phyloP scores from a whole-genome alignment of 2,888 invertebrate genomes.

The Crioceris asparagi region DNA sequence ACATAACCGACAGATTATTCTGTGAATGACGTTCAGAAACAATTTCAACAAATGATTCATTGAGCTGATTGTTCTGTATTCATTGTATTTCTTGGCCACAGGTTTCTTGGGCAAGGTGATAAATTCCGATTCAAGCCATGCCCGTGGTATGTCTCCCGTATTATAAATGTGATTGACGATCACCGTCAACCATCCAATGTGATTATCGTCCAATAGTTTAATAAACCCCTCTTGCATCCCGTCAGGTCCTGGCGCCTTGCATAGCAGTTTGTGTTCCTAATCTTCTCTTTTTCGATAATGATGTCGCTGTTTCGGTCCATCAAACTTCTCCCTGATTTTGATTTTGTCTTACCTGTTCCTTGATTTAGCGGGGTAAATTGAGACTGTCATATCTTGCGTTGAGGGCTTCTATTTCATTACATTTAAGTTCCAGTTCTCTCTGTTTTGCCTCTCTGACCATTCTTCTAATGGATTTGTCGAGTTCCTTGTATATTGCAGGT shows the following conservation, averaged over 20 bases:
- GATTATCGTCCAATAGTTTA: neutral
- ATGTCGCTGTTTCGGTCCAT: neutral
- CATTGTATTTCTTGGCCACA: no score
- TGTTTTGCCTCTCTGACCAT: neutral
- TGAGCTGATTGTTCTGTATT: neutral
- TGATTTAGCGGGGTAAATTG: neutral
- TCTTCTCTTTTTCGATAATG: no score
- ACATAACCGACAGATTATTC: neutral
- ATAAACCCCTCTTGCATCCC: no score
- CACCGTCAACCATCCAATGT: neutral
- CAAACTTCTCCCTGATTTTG: neutral
- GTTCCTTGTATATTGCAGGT: neutral
- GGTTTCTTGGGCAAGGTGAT: neutral
- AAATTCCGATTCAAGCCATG: neutral
- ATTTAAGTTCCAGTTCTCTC: neutral
- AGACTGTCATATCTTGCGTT: neutral
- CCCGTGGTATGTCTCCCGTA: neutral
- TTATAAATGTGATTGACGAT: neutral
- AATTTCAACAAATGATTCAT: neutral
- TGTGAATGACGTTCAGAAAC: neutral
- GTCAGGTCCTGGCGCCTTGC: no score
- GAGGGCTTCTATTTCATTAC: neutral
- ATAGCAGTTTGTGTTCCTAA: no score
- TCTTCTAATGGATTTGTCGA: neutral
- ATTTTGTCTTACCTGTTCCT: neutral